phyloP scores from a whole-genome alignment of 2,797 vertebrate genomes.

The Mycteria americana region DNA sequence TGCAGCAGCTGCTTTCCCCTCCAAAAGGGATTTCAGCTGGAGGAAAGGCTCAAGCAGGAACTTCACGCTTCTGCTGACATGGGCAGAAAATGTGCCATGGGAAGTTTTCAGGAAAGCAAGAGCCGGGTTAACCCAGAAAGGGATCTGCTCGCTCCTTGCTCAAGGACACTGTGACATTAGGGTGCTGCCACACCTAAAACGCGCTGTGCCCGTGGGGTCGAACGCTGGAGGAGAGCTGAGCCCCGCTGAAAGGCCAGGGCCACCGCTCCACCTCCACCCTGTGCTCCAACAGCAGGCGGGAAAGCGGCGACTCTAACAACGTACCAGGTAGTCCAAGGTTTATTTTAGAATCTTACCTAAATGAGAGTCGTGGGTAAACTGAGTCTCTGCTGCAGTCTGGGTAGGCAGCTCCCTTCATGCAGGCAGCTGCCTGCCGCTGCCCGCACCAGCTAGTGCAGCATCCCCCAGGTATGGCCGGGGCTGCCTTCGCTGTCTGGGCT shows the following conservation, averaged over 20 bases:
- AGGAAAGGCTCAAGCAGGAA: neutral
- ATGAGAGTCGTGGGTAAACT: accelerated
- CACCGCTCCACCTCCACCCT: neutral
- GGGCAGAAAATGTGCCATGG: neutral
- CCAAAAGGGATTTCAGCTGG: neutral
- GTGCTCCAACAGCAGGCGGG: neutral
- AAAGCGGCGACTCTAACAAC: accelerated
- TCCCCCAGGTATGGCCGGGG: accelerated
- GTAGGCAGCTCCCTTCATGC: neutral
- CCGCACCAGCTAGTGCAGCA: neutral
- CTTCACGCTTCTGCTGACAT: accelerated
- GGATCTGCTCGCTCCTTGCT: accelerated
- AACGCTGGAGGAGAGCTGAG: neutral
- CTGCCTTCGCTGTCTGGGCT: neutral
- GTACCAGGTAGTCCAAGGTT: neutral
- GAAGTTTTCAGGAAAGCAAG: neutral
- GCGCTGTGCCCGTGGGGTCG: accelerated
- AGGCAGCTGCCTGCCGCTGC: neutral
- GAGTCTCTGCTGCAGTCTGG: neutral
- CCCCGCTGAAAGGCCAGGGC: neutral
- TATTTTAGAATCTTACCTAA: neutral
- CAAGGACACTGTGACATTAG: accelerated
- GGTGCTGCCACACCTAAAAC: neutral
- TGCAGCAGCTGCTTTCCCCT: neutral
- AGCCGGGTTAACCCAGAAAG: neutral